Base-by-base conservation (phyloP, 2,888 invertebrate species). In the Pseudococcus longispinus region DNA sequence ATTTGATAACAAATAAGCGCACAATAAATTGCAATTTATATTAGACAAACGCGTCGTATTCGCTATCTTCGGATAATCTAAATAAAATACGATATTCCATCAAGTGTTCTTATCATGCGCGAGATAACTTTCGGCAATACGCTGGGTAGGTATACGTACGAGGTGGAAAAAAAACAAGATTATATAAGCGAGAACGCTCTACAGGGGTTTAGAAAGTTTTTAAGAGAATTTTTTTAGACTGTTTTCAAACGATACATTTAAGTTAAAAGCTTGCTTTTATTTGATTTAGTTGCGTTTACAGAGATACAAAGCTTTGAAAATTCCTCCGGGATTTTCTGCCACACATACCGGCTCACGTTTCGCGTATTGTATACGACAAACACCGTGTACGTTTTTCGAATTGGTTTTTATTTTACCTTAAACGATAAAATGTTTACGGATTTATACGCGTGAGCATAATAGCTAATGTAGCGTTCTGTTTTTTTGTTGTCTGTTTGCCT, bases 401-500 rank as follows among this genome's bases (percentile, higher is more conserved):
- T 84, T 29, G 84, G 55, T 84, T 84, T 51, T 84, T 55, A 84
- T 84, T 84, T 51, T 55, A 70, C 37, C 42, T 70, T 84, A 77
- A 85, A 85, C 9, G 51, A 77, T 37, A 70, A 70, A 70, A 70
- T 70, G 70, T 70, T 70, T 70, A 70, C 70, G 70, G 70, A 70
- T 70, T 70, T 70, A 70, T 70, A 70, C 26, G 70, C 70, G 70
- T 70, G 70, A 70, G 70, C 29, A 26, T 84, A 84, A 84, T 84
- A 23, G 42, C 37, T 55, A 51, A 51, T 84, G 37, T 20, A 37
- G 20, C 18, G 23, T 60, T 60, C 11, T 8, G 46, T 11, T 77
- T 65, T 37, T 85, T 70, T 77, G 26, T 26, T 82, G 85, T 87
- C 89, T 87, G 89, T 88, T 89, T 91, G 44, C 44, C 44, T 15